Conservation (phyloP, 2,797 vertebrate genomes). For the Anas acuta region DNA sequence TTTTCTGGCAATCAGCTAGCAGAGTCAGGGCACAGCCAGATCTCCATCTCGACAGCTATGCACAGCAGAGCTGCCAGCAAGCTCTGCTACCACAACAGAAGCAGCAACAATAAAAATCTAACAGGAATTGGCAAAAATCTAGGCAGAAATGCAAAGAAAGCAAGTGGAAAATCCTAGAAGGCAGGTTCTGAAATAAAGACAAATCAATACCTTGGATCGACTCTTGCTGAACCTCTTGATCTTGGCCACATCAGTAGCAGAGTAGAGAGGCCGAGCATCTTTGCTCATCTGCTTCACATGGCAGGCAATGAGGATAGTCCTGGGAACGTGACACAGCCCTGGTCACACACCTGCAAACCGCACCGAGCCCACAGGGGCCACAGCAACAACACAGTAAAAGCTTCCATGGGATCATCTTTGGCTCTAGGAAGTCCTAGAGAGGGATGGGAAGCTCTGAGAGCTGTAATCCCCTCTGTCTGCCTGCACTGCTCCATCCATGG, state of each 20-base stretch:
- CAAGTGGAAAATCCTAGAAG: not conserved
- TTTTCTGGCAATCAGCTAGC: not conserved
- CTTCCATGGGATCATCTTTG: not conserved
- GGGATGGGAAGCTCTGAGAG: not conserved
- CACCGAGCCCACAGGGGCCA: not conserved
- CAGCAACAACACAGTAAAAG: not conserved
- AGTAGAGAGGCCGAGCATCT: constrained; percentile 86
- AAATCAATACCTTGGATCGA: constrained; percentile 82
- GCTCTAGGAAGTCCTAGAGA: not conserved
- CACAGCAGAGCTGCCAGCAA: not conserved
- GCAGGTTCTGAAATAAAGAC: not conserved
- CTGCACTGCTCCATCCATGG: not conserved
- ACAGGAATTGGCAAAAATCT: not conserved
- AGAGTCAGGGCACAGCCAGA: not conserved
- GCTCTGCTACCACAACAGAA: not conserved
- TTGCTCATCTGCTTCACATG: constrained; percentile 94
- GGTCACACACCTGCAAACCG: not conserved
- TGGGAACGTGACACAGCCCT: constrained; percentile 47
- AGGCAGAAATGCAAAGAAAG: not conserved
- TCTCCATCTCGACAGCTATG: accelerated
- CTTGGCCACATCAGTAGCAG: constrained; percentile 90
- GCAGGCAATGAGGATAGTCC: constrained; percentile 95
- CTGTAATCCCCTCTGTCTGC: not conserved
- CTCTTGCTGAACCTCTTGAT: constrained; percentile 92
- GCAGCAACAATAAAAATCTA: not conserved